Evolutionary conservation across 2,113 vertebrate species (phyloP).

Genomic region (Dipodomys stephensi): DNA sequence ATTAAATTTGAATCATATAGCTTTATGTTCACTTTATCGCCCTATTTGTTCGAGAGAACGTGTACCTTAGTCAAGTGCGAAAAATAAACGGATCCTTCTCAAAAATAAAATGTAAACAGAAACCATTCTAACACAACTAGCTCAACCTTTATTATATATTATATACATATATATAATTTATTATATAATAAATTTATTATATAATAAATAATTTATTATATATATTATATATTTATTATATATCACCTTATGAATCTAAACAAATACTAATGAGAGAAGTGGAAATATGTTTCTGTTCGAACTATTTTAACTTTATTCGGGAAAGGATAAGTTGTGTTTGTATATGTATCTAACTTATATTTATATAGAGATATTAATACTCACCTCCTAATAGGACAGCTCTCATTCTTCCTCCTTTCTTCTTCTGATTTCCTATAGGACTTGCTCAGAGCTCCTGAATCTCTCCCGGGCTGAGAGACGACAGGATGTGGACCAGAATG

Average conservation of each 20-base stretch:
- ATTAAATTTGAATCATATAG: slow-evolving; percentile 43
- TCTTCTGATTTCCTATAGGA: background rate
- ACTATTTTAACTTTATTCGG: slow-evolving; percentile 25
- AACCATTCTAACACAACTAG: background rate
- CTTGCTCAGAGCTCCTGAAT: background rate
- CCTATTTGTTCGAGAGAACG: background rate
- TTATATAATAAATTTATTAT: no score
- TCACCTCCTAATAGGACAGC: background rate
- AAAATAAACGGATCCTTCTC: background rate
- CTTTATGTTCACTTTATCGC: background rate
- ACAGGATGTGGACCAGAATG: background rate
- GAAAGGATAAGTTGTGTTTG: background rate
- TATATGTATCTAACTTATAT: background rate
- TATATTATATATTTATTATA: no score
- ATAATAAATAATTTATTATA: no score
- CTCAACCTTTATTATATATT: no score
- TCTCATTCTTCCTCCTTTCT: background rate
- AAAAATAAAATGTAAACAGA: background rate
- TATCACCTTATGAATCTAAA: background rate
- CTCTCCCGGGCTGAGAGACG: background rate
- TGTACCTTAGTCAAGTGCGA: background rate
- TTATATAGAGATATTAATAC: background rate
- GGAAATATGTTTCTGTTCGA: background rate
- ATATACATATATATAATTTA: no score
- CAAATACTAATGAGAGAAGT: background rate